Percentiles rank a stretch among this genome's conserved stretches.
phyloP scores from a whole-genome alignment of 2,113 vertebrate species.

The Mirza zaza region DNA sequence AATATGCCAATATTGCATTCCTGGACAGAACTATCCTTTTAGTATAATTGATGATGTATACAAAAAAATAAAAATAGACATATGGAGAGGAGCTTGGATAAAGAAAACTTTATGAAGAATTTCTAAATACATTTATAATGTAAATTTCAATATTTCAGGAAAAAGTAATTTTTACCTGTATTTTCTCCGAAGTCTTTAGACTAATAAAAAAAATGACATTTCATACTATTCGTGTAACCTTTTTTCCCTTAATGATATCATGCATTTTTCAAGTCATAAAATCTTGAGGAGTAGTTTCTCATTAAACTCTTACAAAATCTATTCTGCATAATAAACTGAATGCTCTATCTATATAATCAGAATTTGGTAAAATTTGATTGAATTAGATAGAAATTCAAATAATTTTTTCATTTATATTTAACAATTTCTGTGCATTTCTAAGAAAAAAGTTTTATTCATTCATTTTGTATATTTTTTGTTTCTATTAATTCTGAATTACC shows the following conservation, averaged over 20 bases:
- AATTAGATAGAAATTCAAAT: background rate
- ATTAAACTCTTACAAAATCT: background rate
- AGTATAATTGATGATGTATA: background rate
- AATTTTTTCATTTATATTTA: background rate
- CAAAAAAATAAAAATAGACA: background rate
- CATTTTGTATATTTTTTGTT: background rate
- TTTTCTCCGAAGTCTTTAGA: background rate
- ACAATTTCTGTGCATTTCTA: background rate
- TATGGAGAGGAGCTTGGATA: background rate
- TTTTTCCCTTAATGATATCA: conserved; percentile 21
- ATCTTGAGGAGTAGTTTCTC: background rate
- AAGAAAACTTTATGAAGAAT: background rate
- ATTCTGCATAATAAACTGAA: background rate
- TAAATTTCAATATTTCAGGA: conserved; percentile 47
- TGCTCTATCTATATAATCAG: background rate
- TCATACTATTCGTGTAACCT: conserved; percentile 59
- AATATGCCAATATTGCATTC: background rate
- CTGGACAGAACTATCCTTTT: background rate
- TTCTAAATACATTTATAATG: conserved; percentile 3
- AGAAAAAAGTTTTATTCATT: background rate
- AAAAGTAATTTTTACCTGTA: conserved; percentile 9
- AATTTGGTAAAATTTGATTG: background rate
- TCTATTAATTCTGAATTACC: background rate
- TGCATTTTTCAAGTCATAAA: background rate
- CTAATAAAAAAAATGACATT: conserved; percentile 26